Evolutionary conservation across 2,113 vertebrate species (phyloP).

Genomic region (Microcebus lehilahytsara): DNA sequence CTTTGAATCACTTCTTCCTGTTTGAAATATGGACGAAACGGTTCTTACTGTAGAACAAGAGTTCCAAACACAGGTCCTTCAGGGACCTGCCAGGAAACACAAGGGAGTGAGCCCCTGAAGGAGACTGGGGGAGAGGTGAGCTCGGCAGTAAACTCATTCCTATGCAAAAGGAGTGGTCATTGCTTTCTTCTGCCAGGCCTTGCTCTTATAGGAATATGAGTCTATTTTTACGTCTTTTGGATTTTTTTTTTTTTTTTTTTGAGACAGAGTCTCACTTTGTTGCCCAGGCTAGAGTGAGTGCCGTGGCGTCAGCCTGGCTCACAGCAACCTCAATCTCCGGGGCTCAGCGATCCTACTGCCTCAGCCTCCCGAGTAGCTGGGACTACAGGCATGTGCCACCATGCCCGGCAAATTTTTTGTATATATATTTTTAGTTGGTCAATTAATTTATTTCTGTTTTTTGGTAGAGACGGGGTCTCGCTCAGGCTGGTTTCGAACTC

Average conservation of each 20-base stretch:
- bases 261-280: too few species aligned
- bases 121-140: not conserved
- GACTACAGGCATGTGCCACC: too few species aligned
- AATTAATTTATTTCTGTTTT: too few species aligned
- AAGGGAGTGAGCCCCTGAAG: not conserved
- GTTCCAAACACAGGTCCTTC: not conserved
- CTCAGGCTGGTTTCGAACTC: too few species aligned
- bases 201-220: not conserved
- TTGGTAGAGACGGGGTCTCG: too few species aligned
- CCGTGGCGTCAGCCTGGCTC: too few species aligned
- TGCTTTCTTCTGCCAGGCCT: not conserved
- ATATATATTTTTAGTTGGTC: too few species aligned
- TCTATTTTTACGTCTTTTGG: not conserved
- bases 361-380: too few species aligned
- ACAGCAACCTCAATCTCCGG: too few species aligned
- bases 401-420: too few species aligned
- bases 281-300: too few species aligned
- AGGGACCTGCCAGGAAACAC: not conserved
- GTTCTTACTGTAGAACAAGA: not conserved
- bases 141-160: not conserved
- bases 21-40: not conserved
- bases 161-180: accelerated
- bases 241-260: not conserved
- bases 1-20: not conserved
- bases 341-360: too few species aligned